Conservation (phyloP, 2,113 vertebrate species). For the Glaucidium brasilianum region DNA sequence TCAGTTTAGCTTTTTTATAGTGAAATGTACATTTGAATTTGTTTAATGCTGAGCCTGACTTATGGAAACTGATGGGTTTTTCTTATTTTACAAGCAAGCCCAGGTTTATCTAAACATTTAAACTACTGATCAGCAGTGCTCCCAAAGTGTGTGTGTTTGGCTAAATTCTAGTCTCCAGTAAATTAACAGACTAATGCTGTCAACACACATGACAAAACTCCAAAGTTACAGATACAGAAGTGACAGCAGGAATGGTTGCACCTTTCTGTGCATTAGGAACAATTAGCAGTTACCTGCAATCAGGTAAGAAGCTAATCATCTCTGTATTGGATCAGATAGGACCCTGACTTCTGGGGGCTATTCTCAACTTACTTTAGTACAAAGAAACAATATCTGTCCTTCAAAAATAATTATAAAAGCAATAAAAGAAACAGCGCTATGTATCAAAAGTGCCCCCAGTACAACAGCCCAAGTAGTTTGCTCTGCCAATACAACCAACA, state of each 20-base stretch:
- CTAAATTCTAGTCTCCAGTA: neutral
- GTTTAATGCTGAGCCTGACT: neutral
- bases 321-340: neutral
- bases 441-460: neutral
- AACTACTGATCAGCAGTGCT: neutral
- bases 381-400: neutral
- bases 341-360: neutral
- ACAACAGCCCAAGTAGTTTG: neutral
- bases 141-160: neutral
- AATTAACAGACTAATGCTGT: neutral
- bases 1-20: neutral
- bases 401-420: neutral
- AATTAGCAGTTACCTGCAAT: neutral
- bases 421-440: neutral
- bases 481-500: neutral
- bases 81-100: neutral
- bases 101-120: constrained; percentile 17
- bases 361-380: neutral
- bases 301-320: neutral
- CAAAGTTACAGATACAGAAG: neutral
- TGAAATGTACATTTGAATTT: neutral
- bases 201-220: neutral
- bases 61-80: neutral
- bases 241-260: neutral
- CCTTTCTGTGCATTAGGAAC: neutral